Evolutionary conservation across 2,113 vertebrate genomes (phyloP).

Genomic region (Percina caprodes): DNA sequence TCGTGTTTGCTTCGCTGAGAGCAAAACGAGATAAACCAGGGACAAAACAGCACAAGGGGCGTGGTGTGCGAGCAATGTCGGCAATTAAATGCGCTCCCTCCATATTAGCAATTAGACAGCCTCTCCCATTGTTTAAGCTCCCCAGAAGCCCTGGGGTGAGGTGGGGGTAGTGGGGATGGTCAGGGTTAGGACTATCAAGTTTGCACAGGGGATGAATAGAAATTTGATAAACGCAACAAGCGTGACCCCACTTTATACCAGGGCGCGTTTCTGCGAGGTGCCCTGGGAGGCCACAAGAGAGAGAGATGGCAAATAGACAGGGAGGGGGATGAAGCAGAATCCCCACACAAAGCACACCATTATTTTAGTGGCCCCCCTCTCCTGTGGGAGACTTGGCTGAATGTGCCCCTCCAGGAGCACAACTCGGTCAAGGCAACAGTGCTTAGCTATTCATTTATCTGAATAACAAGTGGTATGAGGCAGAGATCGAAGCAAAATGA

Average conservation of each 20-base stretch:
- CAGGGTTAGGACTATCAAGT: constrained; percentile 43
- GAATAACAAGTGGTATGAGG: constrained; percentile 72
- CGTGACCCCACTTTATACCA: constrained; percentile 78
- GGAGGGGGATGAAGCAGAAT: constrained; percentile 52
- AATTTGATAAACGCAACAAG: constrained; percentile 79
- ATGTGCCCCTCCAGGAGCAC: constrained; percentile 71
- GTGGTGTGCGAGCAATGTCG: constrained; percentile 48
- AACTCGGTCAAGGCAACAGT: constrained; percentile 66
- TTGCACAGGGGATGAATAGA: constrained; percentile 66
- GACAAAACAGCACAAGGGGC: constrained; percentile 34
- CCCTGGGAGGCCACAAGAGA: constrained; percentile 52
- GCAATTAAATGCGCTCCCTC: constrained; percentile 58
- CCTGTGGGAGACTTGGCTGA: constrained; percentile 73
- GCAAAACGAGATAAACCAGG: constrained; percentile 48
- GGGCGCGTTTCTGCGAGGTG: constrained; percentile 57
- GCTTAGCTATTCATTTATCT: constrained; percentile 74
- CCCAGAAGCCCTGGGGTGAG: constrained; percentile 15
- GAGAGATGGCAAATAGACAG: constrained; percentile 41
- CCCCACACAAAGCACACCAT: constrained; percentile 78
- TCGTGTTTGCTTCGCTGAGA: constrained; percentile 29
- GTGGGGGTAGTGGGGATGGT: background rate
- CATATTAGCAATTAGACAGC: constrained; percentile 59
- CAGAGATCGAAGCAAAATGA: constrained; percentile 37
- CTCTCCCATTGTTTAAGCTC: constrained; percentile 54
- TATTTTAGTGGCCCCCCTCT: constrained; percentile 66